These are phyloP conservation scores for Acromyrmex echinatior DNA, from an alignment of 1,140 invertebrate genomes.

Conservation along the genomic window DNA sequence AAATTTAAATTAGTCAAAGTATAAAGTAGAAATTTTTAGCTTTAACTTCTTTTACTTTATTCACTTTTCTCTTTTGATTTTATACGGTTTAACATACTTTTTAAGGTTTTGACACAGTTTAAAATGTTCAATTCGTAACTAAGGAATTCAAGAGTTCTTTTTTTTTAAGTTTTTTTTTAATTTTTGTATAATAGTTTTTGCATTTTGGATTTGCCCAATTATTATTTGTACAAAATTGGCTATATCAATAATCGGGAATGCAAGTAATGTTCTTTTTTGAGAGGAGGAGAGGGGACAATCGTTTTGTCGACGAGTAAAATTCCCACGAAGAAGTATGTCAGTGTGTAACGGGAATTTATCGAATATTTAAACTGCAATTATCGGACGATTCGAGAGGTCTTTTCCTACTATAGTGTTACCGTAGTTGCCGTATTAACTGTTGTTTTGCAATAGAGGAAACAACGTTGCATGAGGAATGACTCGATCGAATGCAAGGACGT, in stretches of 20 bases:
- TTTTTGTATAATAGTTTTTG: no score
- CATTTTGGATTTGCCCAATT: background rate
- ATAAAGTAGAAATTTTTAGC: no score
- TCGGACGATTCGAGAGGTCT: background rate
- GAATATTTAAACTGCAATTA: constrained; percentile 21
- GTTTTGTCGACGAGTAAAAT: background rate
- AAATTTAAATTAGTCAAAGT: no score
- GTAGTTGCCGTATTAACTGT: background rate
- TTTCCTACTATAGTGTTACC: background rate
- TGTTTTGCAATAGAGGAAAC: constrained; percentile 18
- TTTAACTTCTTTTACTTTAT: no score
- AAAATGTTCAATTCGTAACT: no score
- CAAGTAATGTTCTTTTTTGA: background rate
- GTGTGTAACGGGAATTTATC: background rate
- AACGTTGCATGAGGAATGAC: background rate
- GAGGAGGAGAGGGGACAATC: background rate
- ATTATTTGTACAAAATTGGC: background rate
- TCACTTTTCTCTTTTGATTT: no score
- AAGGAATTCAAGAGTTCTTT: no score
- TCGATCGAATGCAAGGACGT: constrained; percentile 12
- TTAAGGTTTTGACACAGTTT: no score
- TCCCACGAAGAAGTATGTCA: constrained; percentile 8
- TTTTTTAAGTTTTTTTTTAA: no score
- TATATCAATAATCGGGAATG: background rate
- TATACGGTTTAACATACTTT: no score